Evolutionary conservation across 1,140 invertebrate genomes (phyloP).

Genomic region (Streblospio benedicti): DNA sequence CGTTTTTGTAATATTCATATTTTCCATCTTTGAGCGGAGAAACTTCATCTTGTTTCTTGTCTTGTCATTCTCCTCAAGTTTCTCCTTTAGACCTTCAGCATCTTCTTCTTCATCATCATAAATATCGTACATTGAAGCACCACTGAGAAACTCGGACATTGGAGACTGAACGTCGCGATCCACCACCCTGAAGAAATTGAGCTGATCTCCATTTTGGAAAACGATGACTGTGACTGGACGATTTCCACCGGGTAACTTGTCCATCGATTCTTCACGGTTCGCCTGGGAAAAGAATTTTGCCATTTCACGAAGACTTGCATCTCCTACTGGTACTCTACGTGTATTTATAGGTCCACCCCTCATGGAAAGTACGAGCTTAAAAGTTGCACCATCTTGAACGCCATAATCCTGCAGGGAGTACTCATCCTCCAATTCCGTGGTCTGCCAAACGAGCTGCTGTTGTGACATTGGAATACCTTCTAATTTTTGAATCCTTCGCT

Average conservation of each 20-base stretch:
- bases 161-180: slow-evolving; percentile 59
- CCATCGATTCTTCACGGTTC: slow-evolving; percentile 41
- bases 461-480: slow-evolving; percentile 71
- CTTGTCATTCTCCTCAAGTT: slow-evolving; percentile 54
- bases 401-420: slow-evolving; percentile 58
- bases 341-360: slow-evolving; percentile 67
- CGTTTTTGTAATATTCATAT: slow-evolving; percentile 49
- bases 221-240: slow-evolving; percentile 62
- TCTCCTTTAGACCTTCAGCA: slow-evolving; percentile 35
- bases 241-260: slow-evolving; percentile 38
- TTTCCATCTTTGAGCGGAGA: slow-evolving; percentile 54
- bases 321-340: slow-evolving; percentile 53
- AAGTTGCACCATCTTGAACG: slow-evolving; percentile 58
- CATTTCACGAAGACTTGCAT: slow-evolving; percentile 57
- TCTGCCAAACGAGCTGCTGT: slow-evolving; percentile 65
- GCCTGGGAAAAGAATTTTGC: slow-evolving; percentile 50
- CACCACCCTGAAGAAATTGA: slow-evolving; percentile 63
- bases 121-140: slow-evolving; percentile 41
- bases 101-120: slow-evolving; percentile 30
- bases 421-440: slow-evolving; percentile 61
- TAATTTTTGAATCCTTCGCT: slow-evolving; percentile 65
- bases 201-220: slow-evolving; percentile 63
- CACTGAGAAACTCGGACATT: slow-evolving; percentile 51
- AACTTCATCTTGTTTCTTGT: slow-evolving; percentile 57
- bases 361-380: slow-evolving; percentile 66